Percentiles rank a stretch among this genome's conserved stretches.
Evolutionary conservation across 1,140 invertebrate species (phyloP).

Genomic region (Dolichoris vasculosae): DNA sequence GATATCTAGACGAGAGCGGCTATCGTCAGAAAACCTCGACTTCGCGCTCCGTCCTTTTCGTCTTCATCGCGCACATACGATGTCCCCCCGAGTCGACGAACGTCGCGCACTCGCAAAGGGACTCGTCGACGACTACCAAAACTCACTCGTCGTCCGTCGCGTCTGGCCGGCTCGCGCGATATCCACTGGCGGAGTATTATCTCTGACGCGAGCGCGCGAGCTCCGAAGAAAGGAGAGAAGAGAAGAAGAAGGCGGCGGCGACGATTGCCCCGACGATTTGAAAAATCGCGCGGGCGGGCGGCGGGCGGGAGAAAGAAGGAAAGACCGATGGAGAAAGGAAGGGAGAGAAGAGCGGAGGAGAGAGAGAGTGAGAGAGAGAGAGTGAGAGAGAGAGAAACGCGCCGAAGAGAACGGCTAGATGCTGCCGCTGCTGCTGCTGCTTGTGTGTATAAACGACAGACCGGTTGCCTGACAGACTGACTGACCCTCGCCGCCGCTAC

Average conservation of each 20-base stretch:
- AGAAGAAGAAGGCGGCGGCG: conserved; percentile 19
- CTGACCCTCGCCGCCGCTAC: conserved; percentile 66
- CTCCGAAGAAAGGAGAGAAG: conserved; percentile 42
- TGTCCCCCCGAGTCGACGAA: no score
- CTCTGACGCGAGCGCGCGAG: conserved; percentile 29
- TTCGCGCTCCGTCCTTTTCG: neutral
- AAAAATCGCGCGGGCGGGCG: conserved; percentile 62
- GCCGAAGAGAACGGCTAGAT: neutral
- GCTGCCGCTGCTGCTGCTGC: conserved; percentile 34
- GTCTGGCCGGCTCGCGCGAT: conserved; percentile 39
- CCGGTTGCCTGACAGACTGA: conserved; percentile 74
- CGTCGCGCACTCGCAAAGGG: neutral
- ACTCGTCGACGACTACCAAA: neutral
- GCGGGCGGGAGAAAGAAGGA: conserved; percentile 55
- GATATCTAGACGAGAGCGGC: neutral
- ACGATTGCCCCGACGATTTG: conserved; percentile 55
- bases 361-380: conserved; percentile 51
- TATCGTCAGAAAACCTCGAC: conserved; percentile 7
- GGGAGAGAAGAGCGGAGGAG: neutral
- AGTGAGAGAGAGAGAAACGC: neutral
- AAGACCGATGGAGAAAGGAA: conserved; percentile 41
- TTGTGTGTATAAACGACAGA: conserved; percentile 60
- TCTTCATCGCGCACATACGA: conserved; percentile 8
- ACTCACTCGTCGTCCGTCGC: conserved; percentile 27
- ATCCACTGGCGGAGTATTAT: conserved; percentile 45